Conservation (phyloP, 2,797 vertebrate species). For the Anabas testudineus region DNA sequence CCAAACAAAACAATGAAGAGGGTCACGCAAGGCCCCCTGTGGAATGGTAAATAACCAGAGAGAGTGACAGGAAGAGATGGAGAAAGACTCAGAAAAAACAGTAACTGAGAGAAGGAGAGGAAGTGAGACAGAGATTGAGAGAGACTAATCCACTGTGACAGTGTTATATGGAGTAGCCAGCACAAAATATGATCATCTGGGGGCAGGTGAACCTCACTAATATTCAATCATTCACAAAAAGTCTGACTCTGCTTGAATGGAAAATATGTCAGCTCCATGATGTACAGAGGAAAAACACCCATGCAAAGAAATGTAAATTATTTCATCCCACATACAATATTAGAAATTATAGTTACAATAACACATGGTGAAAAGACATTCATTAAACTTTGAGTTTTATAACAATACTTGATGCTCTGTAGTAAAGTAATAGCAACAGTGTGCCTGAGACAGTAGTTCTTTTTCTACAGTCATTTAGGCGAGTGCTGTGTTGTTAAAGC, state of each 20-base stretch:
- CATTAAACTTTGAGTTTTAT: constrained; percentile 12
- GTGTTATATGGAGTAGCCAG: constrained; percentile 57
- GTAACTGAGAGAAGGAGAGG: constrained; percentile 32
- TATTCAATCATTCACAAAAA: constrained; percentile 60
- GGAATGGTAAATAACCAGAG: constrained; percentile 72
- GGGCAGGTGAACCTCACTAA: constrained; percentile 66
- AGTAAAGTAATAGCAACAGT: constrained; percentile 18
- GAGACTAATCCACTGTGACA: constrained; percentile 56
- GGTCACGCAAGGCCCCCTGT: constrained; percentile 72
- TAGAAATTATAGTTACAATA: constrained; percentile 31
- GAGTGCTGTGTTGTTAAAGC: constrained; percentile 28
- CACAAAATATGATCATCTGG: constrained; percentile 71
- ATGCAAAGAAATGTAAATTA: constrained; percentile 51
- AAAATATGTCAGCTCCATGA: constrained; percentile 57
- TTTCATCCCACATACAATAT: constrained; percentile 22
- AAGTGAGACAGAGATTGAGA: constrained; percentile 30
- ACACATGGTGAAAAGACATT: constrained; percentile 35
- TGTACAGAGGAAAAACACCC: constrained; percentile 43
- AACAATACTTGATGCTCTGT: constrained; percentile 19
- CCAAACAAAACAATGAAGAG: constrained; percentile 79
- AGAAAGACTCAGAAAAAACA: constrained; percentile 17
- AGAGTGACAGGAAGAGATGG: constrained; percentile 42
- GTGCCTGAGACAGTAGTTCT: constrained; percentile 14
- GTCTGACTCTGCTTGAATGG: constrained; percentile 52
- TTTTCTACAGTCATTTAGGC: constrained; percentile 10